phyloP scores from a whole-genome alignment of 2,113 vertebrate species.

The Oostethus manadensis region DNA sequence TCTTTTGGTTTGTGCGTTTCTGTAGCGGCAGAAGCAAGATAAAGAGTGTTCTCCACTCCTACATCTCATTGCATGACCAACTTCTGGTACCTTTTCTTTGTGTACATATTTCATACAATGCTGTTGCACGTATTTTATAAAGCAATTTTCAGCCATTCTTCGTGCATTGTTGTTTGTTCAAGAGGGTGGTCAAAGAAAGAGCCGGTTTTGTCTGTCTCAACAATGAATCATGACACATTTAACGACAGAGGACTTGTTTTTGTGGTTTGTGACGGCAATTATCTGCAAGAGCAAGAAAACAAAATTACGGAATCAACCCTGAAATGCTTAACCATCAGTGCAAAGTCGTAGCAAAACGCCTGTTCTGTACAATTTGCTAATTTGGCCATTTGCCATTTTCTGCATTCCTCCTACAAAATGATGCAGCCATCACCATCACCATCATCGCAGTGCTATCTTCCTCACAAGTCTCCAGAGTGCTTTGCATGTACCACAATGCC shows the following conservation, averaged over 20 bases:
- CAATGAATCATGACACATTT: not conserved
- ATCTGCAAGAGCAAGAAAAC: constrained; percentile 22
- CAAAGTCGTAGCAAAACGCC: not conserved
- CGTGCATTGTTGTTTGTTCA: not conserved
- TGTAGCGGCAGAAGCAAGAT: constrained; percentile 36
- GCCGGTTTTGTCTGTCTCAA: not conserved
- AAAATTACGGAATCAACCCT: constrained; percentile 33
- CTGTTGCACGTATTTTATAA: not conserved
- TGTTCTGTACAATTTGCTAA: not conserved
- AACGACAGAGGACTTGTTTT: constrained; percentile 1
- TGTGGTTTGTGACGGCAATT: constrained; percentile 33
- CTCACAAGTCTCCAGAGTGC: constrained; percentile 21
- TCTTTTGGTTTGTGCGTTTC: constrained; percentile 18
- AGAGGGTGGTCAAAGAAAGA: not conserved
- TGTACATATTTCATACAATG: not conserved
- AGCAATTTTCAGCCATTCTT: not conserved
- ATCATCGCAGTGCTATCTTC: constrained; percentile 11
- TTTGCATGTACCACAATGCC: constrained; percentile 25
- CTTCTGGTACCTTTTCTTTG: constrained; percentile 13
- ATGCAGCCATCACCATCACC: constrained; percentile 23
- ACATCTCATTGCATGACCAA: constrained; percentile 17
- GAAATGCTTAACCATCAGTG: constrained; percentile 19
- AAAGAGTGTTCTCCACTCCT: constrained; percentile 27
- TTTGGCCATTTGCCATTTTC: constrained; percentile 14
- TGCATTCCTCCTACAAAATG: constrained; percentile 22